phyloP scores from a whole-genome alignment of 2,888 invertebrate genomes.

The Nomada goodeniana region DNA sequence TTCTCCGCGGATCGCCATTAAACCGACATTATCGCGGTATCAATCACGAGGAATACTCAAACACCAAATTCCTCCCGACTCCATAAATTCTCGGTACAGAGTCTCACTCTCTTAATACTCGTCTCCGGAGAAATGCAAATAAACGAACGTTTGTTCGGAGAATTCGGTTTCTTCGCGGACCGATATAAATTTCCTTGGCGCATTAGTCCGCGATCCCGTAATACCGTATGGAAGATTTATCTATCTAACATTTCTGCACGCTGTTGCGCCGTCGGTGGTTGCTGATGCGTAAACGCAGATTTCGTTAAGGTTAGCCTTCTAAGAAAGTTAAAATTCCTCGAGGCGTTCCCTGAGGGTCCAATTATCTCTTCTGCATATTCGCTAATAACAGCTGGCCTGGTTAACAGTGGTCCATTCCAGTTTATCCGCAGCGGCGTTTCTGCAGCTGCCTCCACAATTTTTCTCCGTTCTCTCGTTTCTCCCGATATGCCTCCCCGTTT shows the following conservation, averaged over 20 bases:
- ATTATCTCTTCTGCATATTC: slow-evolving; percentile 77
- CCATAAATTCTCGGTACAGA: neutral
- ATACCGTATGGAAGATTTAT: slow-evolving; percentile 45
- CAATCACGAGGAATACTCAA: neutral
- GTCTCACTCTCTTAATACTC: neutral
- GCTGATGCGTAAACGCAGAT: slow-evolving; percentile 61
- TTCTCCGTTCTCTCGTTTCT: neutral
- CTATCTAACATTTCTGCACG: slow-evolving; percentile 48
- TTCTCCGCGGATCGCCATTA: too few relatives aligned
- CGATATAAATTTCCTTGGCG: slow-evolving; percentile 43
- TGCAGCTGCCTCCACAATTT: slow-evolving; percentile 46
- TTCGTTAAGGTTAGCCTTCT: slow-evolving; percentile 43
- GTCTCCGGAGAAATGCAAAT: neutral
- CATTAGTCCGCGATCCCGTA: slow-evolving; percentile 44
- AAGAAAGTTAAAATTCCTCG: slow-evolving; percentile 49
- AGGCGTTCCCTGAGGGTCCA: slow-evolving; percentile 69
- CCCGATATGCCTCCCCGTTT: neutral
- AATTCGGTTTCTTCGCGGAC: slow-evolving; percentile 8
- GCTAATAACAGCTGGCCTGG: slow-evolving; percentile 60
- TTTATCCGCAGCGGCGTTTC: slow-evolving; percentile 35
- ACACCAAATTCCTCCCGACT: neutral
- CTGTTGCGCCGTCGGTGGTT: slow-evolving; percentile 33
- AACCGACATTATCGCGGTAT: neutral
- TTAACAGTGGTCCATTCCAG: slow-evolving; percentile 40
- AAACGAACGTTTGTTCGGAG: slow-evolving; percentile 8